A percentile compares a stretch with the other conserved stretches of the same genome.
Evolutionary conservation across 2,888 invertebrate genomes (phyloP).

Genomic region (Incurvaria masculella): DNA sequence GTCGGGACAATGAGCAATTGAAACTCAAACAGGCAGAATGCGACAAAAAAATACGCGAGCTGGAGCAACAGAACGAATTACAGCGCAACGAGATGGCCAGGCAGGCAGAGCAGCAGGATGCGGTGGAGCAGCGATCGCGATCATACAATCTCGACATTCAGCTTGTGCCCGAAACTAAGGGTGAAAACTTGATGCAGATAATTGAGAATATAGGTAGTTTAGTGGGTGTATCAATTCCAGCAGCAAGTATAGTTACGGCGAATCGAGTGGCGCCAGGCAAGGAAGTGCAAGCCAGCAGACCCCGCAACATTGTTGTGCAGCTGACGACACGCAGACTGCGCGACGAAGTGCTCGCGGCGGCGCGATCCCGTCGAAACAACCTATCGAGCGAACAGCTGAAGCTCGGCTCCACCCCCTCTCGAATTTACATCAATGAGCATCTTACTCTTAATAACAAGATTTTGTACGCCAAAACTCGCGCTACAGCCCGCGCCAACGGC

Average conservation of each 20-base stretch:
- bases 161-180: slow-evolving; percentile 9
- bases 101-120: background rate
- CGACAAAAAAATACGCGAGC: background rate
- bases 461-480: slow-evolving; percentile 3
- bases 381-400: slow-evolving; percentile 4
- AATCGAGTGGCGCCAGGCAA: slow-evolving; percentile 8
- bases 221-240: slow-evolving; percentile 1
- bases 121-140: slow-evolving; percentile 7
- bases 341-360: slow-evolving; percentile 8
- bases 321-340: slow-evolving; percentile 7
- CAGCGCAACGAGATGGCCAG: background rate
- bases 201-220: slow-evolving; percentile 2
- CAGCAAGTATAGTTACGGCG: background rate
- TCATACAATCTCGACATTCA: slow-evolving; percentile 10
- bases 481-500: background rate
- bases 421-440: slow-evolving; percentile 6
- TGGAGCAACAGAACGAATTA: background rate
- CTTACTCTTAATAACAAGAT: slow-evolving; percentile 6
- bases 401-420: background rate
- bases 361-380: slow-evolving; percentile 5
- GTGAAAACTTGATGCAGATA: slow-evolving; percentile 5
- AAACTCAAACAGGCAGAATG: background rate
- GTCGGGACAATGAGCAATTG: background rate
- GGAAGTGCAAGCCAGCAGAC: slow-evolving; percentile 3
- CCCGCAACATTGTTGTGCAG: slow-evolving; percentile 11